Evolutionary conservation across 92 coral and sea anemone species (phyloP), one percentile per base, ranked within the genome.

Genomic region (Umimayanthus kanabou): DNA sequence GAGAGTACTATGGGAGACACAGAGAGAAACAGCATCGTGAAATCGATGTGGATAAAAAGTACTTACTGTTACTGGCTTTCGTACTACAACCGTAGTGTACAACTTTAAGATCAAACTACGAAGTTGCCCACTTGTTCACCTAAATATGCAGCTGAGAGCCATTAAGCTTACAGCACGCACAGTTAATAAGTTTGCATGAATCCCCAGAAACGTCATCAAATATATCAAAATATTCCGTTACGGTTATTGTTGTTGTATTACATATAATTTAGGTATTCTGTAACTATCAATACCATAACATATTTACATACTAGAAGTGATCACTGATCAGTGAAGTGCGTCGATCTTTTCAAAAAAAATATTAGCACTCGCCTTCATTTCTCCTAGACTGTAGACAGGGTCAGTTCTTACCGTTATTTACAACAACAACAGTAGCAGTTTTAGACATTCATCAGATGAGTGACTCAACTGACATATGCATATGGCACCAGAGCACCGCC

Each of bases 1-100:
- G 22, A 90, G 90, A 47, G 81, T 69, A 40, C 90, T 85, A 18
- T 9, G 30, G 14, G 30, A 33, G 74, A 65, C 9, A 26, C 13
- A 6, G 16, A 80, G 0, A 39, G 71, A 61, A 23, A 45, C 81
- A 39, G 10, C 9, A 39, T 61, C 6, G 15, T 61, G 26, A 61
- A 61, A 61, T 61, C 5, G 25, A 47, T 47, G 50, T 47, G 50
- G 50, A 47, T 47, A 47, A 47, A 47, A 47, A 47, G 11, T 11
- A 47, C 11, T 47, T 7, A 47, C 50, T 47, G 9, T 29, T 72
- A 4, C 20, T 57, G 65, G 23, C 3, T 14, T 18, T 9, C 15
- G 7, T 61, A 61, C 7, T 22, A 5, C 22, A 61, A 23, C 9
- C 6, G 7, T 61, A 26, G 1, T 61, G 69, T 61, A 61, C 69